These are phyloP conservation scores for Elaphurus davidianus DNA, from an alignment of 2,113 vertebrate genomes.

Conservation along the genomic window DNA sequence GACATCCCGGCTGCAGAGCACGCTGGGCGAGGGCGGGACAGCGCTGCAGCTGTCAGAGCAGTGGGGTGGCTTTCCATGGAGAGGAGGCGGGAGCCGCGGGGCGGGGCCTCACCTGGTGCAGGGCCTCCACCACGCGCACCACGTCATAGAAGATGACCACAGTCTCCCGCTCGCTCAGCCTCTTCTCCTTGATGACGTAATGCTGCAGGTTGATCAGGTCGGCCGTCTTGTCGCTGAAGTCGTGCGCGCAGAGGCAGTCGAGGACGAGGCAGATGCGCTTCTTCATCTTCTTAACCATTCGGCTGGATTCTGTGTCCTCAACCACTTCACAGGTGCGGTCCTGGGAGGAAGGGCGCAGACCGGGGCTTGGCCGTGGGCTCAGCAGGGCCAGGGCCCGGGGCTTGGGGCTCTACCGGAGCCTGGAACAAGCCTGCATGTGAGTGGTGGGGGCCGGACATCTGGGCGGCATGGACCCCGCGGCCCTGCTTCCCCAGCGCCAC, in stretches of 20 bases:
- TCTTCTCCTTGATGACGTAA: conserved; percentile 99
- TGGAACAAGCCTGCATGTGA: background rate
- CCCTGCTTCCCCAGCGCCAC: background rate
- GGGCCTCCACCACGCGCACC: conserved; percentile 96
- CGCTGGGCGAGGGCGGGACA: fast-evolving
- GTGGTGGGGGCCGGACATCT: background rate
- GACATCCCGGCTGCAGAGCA: background rate
- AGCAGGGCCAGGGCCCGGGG: background rate
- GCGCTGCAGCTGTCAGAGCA: background rate
- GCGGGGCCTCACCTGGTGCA: conserved; percentile 90
- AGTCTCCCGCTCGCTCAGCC: conserved; percentile 95
- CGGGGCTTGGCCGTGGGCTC: background rate
- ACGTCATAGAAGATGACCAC: conserved; percentile 99
- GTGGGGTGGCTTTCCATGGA: background rate
- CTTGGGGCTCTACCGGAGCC: background rate
- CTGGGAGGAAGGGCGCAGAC: conserved; percentile 76
- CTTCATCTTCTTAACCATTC: conserved; percentile 93
- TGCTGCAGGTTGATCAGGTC: conserved; percentile 99
- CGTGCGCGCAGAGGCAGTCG: conserved; percentile 97
- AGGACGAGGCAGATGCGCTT: conserved; percentile 98
- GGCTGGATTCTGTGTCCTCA: conserved; percentile 92
- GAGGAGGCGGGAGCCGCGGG: fast-evolving
- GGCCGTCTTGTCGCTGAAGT: conserved; percentile 97
- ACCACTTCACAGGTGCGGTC: conserved; percentile 95
- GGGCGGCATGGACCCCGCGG: background rate